Conservation (phyloP, 2,888 invertebrate species). For the Leptinotarsa juncta region DNA sequence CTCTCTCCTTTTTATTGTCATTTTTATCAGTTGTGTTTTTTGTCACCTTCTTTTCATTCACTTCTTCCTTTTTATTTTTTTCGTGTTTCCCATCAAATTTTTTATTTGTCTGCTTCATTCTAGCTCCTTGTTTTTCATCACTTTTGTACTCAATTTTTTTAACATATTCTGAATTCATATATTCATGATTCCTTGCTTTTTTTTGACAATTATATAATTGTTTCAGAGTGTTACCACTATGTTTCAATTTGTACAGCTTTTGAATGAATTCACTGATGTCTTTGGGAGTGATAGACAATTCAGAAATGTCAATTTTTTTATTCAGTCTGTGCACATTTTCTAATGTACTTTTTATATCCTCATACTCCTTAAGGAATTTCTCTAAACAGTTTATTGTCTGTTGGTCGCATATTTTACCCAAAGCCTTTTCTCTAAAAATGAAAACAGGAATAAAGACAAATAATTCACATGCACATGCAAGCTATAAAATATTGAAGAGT, state of each 20-base stretch:
- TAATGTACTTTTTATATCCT: constrained; percentile 52
- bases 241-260: constrained; percentile 52
- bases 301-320: constrained; percentile 32
- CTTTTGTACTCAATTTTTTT: constrained; percentile 35
- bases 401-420: constrained; percentile 47
- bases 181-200: constrained; percentile 48
- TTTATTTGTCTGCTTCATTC: neutral
- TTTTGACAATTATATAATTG: constrained; percentile 55
- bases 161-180: constrained; percentile 48
- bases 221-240: constrained; percentile 55
- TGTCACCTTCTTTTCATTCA: too few relatives aligned
- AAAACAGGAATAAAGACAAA: neutral
- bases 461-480: neutral
- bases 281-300: constrained; percentile 45
- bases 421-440: constrained; percentile 52
- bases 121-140: neutral
- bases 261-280: constrained; percentile 48
- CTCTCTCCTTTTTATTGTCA: neutral
- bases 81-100: constrained; percentile 1
- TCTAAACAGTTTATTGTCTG: constrained; percentile 48
- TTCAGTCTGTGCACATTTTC: constrained; percentile 45
- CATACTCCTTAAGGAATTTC: constrained; percentile 51
- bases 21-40: too few relatives aligned
- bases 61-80: neutral
- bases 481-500: too few relatives aligned